phyloP scores from a whole-genome alignment of 2,113 vertebrate species.

The Dermatemys mawii region DNA sequence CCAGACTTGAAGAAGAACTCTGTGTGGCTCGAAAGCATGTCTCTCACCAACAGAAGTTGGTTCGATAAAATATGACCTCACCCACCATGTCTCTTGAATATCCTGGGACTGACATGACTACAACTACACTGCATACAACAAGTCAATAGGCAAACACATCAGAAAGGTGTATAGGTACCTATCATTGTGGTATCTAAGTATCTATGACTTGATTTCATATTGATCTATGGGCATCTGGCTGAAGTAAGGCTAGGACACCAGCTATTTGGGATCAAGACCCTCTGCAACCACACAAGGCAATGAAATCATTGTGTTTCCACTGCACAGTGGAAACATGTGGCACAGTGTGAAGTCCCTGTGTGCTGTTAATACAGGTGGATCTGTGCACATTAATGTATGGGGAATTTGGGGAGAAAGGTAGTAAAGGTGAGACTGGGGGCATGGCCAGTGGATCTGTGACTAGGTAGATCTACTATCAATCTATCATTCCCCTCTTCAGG shows the following conservation, averaged over 20 bases:
- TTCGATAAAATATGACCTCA: not conserved
- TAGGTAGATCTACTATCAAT: not conserved
- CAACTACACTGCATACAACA: not conserved
- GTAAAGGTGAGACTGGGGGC: not conserved
- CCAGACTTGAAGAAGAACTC: not conserved
- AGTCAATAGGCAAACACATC: not conserved
- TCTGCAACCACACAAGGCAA: not conserved
- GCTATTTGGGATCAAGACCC: not conserved
- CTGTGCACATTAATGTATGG: not conserved
- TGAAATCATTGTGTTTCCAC: not conserved
- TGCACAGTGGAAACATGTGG: not conserved
- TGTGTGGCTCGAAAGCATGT: not conserved
- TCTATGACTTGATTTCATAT: not conserved
- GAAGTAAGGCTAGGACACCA: not conserved
- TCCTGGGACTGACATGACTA: not conserved
- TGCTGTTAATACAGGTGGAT: not conserved
- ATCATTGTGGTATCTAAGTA: not conserved
- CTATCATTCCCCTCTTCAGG: not conserved
- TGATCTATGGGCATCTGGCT: not conserved
- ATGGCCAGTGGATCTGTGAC: not conserved
- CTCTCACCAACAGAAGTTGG: not conserved
- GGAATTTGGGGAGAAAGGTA: not conserved
- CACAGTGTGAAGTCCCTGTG: not conserved
- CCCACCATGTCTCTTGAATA: not conserved
- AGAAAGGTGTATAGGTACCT: not conserved